Evolutionary conservation across 64 coral and sea anemone genomes (phyloP), one percentile per base, ranked within the genome.

Genomic region (Pocillopora verrucosa): DNA sequence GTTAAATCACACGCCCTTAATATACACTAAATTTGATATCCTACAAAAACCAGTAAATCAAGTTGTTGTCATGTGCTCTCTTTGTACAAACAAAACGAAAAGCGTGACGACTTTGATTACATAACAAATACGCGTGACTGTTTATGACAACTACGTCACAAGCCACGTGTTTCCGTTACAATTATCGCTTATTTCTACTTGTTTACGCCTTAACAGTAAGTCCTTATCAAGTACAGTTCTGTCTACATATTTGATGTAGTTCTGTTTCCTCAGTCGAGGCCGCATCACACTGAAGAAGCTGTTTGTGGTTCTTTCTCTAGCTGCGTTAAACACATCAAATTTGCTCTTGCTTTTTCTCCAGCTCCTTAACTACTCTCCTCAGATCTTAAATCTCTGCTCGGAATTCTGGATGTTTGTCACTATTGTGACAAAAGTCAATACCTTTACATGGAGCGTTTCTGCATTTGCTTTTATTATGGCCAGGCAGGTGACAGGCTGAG

Each of bases 221-320:
- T 82, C 65, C 56, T 61, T 90, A 59, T 90, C 88, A 1, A 87
- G 41, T 0, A 72, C 84, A n/a, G 34, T 74, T 59, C 69, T 87
- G 58, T 87, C 84, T 3, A 92, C 58, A 59, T 92, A 92, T 59
- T 79, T 86, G 12, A 86, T 56, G 35, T 69, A 34, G 60, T 92
- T 92, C 59, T 92, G 90, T 30, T 79, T 92, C 35, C 41, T 62
- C 58, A 92, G 56, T 22, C 91, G 15, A 1, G 84, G 84, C 37
- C 91, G 34, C 91, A 92, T 88, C 30, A 80, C 30, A 19, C 75
- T 16, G 13, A 92, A 92, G 19, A 92, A 92, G 34, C 34, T 92
- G 16, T 17, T 92, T 7, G 75, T 36, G 1, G 76, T 76, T 4
- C 84, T 41, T 36, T 92, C 84, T n/a, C 91, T 60, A 16, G 68